A percentile compares a stretch with the other conserved stretches of the same genome.
Conservation (phyloP, 2,888 invertebrate species). For the Plagodis pulveraria region DNA sequence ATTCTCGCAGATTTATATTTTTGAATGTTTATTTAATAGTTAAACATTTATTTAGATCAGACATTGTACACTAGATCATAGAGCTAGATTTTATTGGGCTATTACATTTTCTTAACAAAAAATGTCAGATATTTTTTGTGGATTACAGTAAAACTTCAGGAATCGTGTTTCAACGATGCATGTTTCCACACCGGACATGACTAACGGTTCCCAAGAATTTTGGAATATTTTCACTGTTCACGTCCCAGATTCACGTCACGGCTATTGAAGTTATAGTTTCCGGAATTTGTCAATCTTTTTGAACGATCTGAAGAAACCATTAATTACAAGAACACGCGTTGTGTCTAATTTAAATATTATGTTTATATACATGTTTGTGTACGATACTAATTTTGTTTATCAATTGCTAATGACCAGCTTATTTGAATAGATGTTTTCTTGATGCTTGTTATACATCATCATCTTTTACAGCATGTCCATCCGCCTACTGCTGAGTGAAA, state of each 20-base stretch:
- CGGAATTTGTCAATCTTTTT: constrained; percentile 33
- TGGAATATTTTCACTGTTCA: constrained; percentile 42
- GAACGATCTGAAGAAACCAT: constrained; percentile 24
- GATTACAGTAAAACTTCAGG: constrained; percentile 23
- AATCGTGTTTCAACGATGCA: constrained; percentile 28
- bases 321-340: constrained; percentile 15
- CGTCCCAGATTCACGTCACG: constrained; percentile 37
- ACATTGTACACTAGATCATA: constrained; percentile 2
- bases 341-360: constrained; percentile 8
- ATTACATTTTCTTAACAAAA: constrained; percentile 3
- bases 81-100: constrained; percentile 7
- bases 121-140: neutral
- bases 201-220: constrained; percentile 50
- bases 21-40: no score
- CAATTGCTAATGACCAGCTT: constrained; percentile 12
- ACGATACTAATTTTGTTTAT: constrained; percentile 15
- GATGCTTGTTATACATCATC: constrained; percentile 6
- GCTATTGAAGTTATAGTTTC: constrained; percentile 43
- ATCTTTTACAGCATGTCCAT: constrained; percentile 1
- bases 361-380: constrained; percentile 9
- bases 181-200: constrained; percentile 55
- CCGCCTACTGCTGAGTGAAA: neutral
- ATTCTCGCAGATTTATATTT: no score
- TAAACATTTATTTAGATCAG: no score
- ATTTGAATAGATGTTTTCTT: constrained; percentile 14